A percentile compares a stretch with the other conserved stretches of the same genome.
phyloP scores from a whole-genome alignment of 2,888 invertebrate species.

The Endomychus coccineus region DNA sequence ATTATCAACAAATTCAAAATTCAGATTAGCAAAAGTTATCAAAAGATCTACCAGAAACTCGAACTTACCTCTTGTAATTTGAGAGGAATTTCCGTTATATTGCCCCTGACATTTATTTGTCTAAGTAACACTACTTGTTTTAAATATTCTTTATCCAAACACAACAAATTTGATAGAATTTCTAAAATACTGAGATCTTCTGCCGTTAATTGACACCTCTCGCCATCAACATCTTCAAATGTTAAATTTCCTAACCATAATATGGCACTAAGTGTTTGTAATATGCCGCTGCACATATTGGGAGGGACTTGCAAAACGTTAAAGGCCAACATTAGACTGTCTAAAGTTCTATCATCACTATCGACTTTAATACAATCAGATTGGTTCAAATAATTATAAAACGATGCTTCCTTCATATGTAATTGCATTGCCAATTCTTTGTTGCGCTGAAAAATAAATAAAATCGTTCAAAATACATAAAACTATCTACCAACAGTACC shows the following conservation, averaged over 20 bases:
- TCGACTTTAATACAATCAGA: constrained; percentile 66
- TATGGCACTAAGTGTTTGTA: constrained; percentile 80
- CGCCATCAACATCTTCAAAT: constrained; percentile 84
- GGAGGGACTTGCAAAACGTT: constrained; percentile 81
- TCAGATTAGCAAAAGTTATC: too few species aligned
- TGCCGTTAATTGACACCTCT: constrained; percentile 67
- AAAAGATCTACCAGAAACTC: too few species aligned
- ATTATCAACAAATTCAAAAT: too few species aligned
- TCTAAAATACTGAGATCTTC: constrained; percentile 65
- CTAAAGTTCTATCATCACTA: constrained; percentile 66
- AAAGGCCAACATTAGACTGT: constrained; percentile 79
- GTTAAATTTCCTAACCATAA: constrained; percentile 84
- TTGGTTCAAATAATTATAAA: constrained; percentile 77
- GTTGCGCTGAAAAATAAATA: constrained; percentile 57
- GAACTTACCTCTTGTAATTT: constrained; percentile 73
- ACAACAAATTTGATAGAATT: constrained; percentile 66
- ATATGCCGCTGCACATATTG: constrained; percentile 82
- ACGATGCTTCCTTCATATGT: constrained; percentile 64
- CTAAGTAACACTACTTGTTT: constrained; percentile 64
- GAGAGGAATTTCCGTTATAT: constrained; percentile 86
- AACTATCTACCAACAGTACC: too few species aligned
- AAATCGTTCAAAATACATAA: too few species aligned
- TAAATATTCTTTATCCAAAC: constrained; percentile 66
- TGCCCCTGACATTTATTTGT: constrained; percentile 81
- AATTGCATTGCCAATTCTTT: constrained; percentile 67